Evolutionary conservation across 2,797 vertebrate species (phyloP), one percentile per base, ranked within the genome.

Genomic region (Nannoperca australis): DNA sequence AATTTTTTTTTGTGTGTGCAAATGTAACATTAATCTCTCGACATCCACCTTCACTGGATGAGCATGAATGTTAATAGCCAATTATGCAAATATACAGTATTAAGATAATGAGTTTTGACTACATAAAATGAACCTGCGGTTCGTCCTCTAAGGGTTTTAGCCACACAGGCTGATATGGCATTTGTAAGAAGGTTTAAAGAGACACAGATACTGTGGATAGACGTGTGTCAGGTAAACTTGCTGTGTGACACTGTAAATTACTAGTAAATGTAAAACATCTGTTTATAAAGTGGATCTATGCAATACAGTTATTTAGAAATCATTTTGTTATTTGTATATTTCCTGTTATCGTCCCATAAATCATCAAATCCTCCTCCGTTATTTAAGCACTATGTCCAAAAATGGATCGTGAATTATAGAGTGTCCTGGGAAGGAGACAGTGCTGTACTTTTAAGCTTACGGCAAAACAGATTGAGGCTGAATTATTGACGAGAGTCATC

Each of bases 401-500:
- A 87, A 80, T 66, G 79, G 61, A 69, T 70, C 0, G 40, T 91
- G 88, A 93, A 87, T 94, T 86, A 92, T 89, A 59, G 75, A 91
- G 85, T 53, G 72, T 89, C 84, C 87, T 18, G 11, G 79, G 88
- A 89, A 85, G 75, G 78, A 92, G 86, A 87, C 91, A 79, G 81
- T 22, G 88, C 81, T 66, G 85, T 85, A 89, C 81, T 90, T 88
- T 88, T 74, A 76, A 89, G 88, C 92, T 93, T 76, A 89, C 62
- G 88, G 92, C 88, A 71, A 91, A 93, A 94, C 93, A 94, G 94
- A 94, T 91, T 93, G 93, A 76, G 80, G 84, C 78, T 94, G 87
- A 94, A 94, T 95, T 94, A 94, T 95, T 93, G 91, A 95, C 79
- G 76, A 92, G 80, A 87, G 89, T 89, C 85, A 84, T 89, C 91